phyloP scores from a whole-genome alignment of 2,797 vertebrate genomes.

The Galago senegalensis region DNA sequence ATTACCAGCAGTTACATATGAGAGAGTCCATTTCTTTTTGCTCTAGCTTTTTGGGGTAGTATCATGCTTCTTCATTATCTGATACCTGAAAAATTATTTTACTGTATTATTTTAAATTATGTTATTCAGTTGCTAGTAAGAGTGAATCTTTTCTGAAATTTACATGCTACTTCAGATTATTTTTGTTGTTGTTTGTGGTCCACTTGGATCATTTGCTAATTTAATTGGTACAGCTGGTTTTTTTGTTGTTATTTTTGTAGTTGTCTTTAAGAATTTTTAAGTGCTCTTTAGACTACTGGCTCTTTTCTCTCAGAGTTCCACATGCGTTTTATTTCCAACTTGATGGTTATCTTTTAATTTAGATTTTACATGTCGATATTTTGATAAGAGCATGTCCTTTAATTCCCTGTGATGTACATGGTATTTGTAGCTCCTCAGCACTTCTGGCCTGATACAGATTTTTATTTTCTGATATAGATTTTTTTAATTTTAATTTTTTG shows the following conservation, averaged over 20 bases:
- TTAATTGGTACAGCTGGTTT: neutral
- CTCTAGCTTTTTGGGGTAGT: neutral
- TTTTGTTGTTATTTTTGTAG: neutral
- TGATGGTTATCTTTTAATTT: slow-evolving; percentile 37
- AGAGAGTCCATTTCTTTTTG: neutral
- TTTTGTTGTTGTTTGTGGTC: neutral
- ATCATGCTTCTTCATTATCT: neutral
- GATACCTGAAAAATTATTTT: neutral
- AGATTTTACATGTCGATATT: neutral
- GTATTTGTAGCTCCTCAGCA: neutral
- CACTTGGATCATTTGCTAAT: neutral
- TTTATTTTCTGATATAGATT: neutral
- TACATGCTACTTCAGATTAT: neutral
- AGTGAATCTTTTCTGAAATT: slow-evolving; percentile 19
- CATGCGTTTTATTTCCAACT: neutral
- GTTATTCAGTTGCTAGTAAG: neutral
- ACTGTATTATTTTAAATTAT: neutral
- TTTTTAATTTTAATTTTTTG: neutral
- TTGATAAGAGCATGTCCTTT: neutral
- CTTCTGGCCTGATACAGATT: neutral
- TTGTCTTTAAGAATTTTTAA: slow-evolving; percentile 3
- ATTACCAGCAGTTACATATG: neutral
- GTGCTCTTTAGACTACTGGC: neutral
- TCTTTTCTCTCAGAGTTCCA: slow-evolving; percentile 12
- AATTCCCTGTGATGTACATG: neutral